Conservation (phyloP, 2,888 invertebrate genomes). For the Napeogenes inachia region DNA sequence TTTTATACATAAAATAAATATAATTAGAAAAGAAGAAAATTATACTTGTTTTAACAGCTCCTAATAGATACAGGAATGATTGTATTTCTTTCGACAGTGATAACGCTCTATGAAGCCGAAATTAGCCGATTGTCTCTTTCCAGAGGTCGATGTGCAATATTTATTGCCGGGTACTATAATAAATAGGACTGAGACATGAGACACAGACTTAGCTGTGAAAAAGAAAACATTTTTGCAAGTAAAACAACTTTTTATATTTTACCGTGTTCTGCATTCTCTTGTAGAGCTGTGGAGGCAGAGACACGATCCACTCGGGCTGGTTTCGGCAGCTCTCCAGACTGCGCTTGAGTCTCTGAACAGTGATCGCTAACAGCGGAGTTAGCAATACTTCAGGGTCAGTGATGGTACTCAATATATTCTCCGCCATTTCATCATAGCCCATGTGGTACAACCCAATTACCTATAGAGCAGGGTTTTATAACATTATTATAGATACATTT, state of each 20-base stretch:
- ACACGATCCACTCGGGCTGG: conserved; percentile 83
- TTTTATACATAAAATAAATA: no score
- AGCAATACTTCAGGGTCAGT: conserved; percentile 83
- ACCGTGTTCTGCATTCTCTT: conserved; percentile 85
- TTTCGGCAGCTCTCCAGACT: conserved; percentile 78
- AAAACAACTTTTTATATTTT: conserved; percentile 22
- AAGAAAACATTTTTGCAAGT: conserved; percentile 14
- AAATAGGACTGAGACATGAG: conserved; percentile 21
- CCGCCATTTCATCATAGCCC: conserved; percentile 79
- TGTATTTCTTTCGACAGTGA: no score
- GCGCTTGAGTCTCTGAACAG: conserved; percentile 87
- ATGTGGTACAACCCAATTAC: conserved; percentile 79
- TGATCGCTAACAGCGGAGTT: conserved; percentile 84
- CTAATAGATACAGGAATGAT: no score
- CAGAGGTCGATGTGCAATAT: no score
- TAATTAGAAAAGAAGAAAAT: no score
- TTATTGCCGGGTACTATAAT: no score
- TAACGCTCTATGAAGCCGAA: no score
- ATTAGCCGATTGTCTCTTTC: no score
- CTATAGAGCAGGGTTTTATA: conserved; percentile 41
- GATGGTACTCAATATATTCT: conserved; percentile 80
- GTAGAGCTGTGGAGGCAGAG: conserved; percentile 86
- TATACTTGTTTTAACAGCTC: no score
- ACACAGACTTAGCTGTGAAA: conserved; percentile 9
- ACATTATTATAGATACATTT: neutral